Evolutionary conservation across 2,797 vertebrate genomes (phyloP).

Genomic region (Clarias pachynema): DNA sequence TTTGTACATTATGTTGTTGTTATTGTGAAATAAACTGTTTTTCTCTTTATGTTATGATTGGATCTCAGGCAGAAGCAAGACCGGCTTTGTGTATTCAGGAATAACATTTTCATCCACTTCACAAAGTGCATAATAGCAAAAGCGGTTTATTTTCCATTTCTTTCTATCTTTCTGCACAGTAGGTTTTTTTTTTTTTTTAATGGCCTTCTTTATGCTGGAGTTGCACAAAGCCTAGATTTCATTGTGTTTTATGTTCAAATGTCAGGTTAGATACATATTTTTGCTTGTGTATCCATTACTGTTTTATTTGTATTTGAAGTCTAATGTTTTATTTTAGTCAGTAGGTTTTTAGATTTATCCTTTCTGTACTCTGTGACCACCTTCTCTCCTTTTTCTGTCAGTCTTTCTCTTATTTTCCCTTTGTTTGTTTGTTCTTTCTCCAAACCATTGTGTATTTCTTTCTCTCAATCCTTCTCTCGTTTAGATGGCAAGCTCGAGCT

Average conservation of each 20-base stretch:
- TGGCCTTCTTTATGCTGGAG: conserved; percentile 14
- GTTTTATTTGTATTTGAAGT: not conserved
- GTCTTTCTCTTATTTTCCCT: not conserved
- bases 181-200: not conserved
- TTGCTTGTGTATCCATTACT: conserved; percentile 9
- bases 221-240: conserved; percentile 7
- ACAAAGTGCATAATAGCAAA: conserved; percentile 7
- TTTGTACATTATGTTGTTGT: conserved; percentile 7
- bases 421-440: not conserved
- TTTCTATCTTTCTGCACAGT: conserved; percentile 41
- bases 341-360: not conserved
- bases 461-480: not conserved
- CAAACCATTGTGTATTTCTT: not conserved
- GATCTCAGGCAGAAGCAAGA: conserved; percentile 20
- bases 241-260: not conserved
- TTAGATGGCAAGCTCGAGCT: conserved; percentile 90
- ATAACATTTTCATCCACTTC: conserved; percentile 10
- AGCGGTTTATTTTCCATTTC: conserved; percentile 10
- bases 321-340: not conserved
- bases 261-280: not conserved
- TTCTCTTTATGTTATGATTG: conserved; percentile 21
- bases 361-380: not conserved
- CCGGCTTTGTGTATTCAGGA: conserved; percentile 2
- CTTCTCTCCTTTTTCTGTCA: not conserved
- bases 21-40: not conserved